A percentile compares a stretch with the other conserved stretches of the same genome.
phyloP scores from a whole-genome alignment of 2,797 vertebrate species.

The Chloroceryle amazona region DNA sequence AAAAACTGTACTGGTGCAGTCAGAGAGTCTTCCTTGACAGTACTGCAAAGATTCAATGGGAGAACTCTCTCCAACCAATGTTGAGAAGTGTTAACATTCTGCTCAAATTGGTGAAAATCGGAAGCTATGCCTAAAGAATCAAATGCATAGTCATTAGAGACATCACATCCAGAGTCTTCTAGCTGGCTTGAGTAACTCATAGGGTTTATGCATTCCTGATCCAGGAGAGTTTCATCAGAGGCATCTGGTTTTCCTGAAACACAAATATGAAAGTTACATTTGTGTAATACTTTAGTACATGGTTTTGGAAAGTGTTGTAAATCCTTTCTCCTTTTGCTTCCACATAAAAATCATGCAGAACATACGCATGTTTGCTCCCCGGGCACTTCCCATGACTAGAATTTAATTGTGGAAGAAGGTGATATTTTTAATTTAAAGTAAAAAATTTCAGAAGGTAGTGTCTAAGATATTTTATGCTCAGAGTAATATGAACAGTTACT shows the following conservation, averaged over 20 bases:
- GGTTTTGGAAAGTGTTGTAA: neutral
- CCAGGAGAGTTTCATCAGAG: neutral
- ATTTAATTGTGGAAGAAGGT: neutral
- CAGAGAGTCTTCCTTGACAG: conserved; percentile 28
- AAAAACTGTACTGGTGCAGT: conserved; percentile 85
- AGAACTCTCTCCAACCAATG: neutral
- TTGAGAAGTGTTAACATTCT: neutral
- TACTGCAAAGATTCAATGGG: neutral
- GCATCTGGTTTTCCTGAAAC: conserved; percentile 71
- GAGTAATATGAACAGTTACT: neutral
- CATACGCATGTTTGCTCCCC: neutral
- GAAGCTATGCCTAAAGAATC: conserved; percentile 56
- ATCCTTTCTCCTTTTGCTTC: neutral
- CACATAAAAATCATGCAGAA: neutral
- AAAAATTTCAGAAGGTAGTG: neutral
- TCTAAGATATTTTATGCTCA: neutral
- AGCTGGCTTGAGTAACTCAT: conserved; percentile 38
- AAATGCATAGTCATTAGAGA: conserved; percentile 69
- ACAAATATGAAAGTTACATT: conserved; percentile 11
- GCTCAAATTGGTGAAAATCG: conserved; percentile 3
- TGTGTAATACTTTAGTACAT: neutral
- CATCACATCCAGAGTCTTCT: conserved; percentile 83
- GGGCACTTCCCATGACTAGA: neutral
- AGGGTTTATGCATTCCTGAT: conserved; percentile 71
- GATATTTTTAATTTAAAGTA: neutral